A percentile compares a stretch with the other conserved stretches of the same genome.
These are phyloP conservation scores for Boleophthalmus pectinirostris DNA, from an alignment of 2,113 vertebrate species.

Conservation along the genomic window DNA sequence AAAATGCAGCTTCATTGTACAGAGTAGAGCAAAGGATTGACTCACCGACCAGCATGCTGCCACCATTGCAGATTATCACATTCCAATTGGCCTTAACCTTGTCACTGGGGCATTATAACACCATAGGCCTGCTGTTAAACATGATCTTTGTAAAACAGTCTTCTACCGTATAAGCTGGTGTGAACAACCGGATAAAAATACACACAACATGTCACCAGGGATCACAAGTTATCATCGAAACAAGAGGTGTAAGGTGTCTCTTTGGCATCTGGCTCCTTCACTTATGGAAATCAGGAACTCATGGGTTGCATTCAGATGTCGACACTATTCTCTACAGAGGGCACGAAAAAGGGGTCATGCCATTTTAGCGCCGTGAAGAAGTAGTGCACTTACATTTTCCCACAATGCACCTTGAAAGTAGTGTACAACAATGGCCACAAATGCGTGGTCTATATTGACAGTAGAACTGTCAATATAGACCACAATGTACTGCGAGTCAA, in stretches of 20 bases:
- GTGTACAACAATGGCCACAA: too few species aligned
- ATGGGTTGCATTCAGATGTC: background rate
- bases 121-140: background rate
- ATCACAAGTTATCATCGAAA: constrained; percentile 29
- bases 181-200: background rate
- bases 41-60: background rate
- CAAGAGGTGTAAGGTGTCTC: constrained; percentile 35
- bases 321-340: too few species aligned
- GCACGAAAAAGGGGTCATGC: too few species aligned
- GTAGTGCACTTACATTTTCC: too few species aligned
- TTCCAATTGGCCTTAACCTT: background rate
- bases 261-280: constrained; percentile 57
- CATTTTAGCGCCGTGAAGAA: too few species aligned
- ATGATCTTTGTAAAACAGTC: background rate
- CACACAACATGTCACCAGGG: constrained; percentile 23
- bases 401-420: too few species aligned
- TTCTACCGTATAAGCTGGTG: constrained; percentile 19
- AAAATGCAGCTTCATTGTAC: background rate
- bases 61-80: background rate
- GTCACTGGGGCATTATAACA: background rate
- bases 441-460: too few species aligned
- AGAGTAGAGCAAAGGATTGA: background rate
- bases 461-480: too few species aligned
- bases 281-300: constrained; percentile 45
- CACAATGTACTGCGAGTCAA: too few species aligned